A percentile compares a stretch with the other conserved stretches of the same genome.
Conservation (phyloP, 2,888 invertebrate species). For the Cryptocheilus praepositus region DNA sequence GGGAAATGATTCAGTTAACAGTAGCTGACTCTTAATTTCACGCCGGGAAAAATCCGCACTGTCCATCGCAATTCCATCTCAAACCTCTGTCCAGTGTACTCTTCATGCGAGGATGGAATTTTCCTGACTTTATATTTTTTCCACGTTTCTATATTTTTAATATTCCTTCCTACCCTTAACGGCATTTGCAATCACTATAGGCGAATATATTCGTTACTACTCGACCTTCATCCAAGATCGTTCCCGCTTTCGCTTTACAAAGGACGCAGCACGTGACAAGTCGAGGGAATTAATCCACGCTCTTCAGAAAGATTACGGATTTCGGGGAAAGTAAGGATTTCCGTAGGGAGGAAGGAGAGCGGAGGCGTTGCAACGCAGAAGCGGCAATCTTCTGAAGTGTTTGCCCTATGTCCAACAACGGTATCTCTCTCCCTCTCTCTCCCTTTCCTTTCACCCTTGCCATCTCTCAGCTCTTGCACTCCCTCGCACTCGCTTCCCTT, state of each 20-base stretch:
- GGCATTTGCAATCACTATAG: too few species aligned
- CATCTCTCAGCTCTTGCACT: conserved; percentile 10
- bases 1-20: neutral
- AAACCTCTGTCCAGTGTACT: too few species aligned
- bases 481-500: conserved; percentile 11
- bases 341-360: conserved; percentile 44
- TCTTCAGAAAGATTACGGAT: conserved; percentile 60
- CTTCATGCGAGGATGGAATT: neutral
- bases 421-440: conserved; percentile 31
- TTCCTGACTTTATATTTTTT: neutral
- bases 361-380: conserved; percentile 48
- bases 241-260: neutral
- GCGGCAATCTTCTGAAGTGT: conserved; percentile 62
- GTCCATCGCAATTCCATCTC: neutral
- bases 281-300: conserved; percentile 56
- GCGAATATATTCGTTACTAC: conserved; percentile 8
- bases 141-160: too few species aligned
- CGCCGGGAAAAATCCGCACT: neutral
- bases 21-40: too few species aligned
- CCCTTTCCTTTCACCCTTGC: conserved; percentile 15
- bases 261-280: conserved; percentile 47
- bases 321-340: conserved; percentile 60
- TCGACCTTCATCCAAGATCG: neutral
- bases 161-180: too few species aligned
- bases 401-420: conserved; percentile 59